These are phyloP conservation scores for Gymnocephalus cernua DNA, from an alignment of 2,113 vertebrate genomes.

Conservation along the genomic window DNA sequence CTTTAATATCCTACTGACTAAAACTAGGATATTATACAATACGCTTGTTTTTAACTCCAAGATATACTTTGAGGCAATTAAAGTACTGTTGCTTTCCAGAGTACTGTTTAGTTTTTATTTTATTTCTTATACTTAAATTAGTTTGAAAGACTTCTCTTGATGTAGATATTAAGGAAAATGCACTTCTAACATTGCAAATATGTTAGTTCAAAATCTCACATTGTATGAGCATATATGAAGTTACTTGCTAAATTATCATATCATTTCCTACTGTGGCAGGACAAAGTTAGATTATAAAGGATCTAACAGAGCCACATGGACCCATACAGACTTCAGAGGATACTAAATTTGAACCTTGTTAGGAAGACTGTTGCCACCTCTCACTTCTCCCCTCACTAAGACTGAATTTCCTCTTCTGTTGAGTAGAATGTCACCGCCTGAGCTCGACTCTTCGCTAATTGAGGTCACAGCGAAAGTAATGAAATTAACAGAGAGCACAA, in stretches of 20 bases:
- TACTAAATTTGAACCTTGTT: slow-evolving; percentile 43
- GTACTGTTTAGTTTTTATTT: neutral
- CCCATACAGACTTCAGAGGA: slow-evolving; percentile 35
- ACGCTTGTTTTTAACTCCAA: slow-evolving; percentile 61
- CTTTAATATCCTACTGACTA: slow-evolving; percentile 64
- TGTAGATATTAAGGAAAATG: neutral
- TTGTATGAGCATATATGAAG: neutral
- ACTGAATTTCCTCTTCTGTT: slow-evolving; percentile 54
- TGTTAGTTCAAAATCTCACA: neutral
- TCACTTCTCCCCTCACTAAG: slow-evolving; percentile 26
- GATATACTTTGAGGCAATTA: slow-evolving; percentile 3
- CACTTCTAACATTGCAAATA: slow-evolving; percentile 11
- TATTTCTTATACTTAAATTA: slow-evolving; percentile 4
- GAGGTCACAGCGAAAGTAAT: slow-evolving; percentile 83
- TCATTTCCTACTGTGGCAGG: neutral
- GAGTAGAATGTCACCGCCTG: slow-evolving; percentile 70
- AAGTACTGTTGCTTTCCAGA: no score
- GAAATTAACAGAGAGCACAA: slow-evolving; percentile 81
- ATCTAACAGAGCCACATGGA: slow-evolving; percentile 16
- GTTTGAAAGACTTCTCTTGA: slow-evolving; percentile 4
- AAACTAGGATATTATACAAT: slow-evolving; percentile 62
- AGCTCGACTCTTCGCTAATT: slow-evolving; percentile 80
- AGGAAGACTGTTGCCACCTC: slow-evolving; percentile 27
- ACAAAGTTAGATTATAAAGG: slow-evolving; percentile 30
- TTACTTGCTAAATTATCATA: neutral